Conservation (phyloP, 2,888 invertebrate genomes). For the Criorhina ranunculi region DNA sequence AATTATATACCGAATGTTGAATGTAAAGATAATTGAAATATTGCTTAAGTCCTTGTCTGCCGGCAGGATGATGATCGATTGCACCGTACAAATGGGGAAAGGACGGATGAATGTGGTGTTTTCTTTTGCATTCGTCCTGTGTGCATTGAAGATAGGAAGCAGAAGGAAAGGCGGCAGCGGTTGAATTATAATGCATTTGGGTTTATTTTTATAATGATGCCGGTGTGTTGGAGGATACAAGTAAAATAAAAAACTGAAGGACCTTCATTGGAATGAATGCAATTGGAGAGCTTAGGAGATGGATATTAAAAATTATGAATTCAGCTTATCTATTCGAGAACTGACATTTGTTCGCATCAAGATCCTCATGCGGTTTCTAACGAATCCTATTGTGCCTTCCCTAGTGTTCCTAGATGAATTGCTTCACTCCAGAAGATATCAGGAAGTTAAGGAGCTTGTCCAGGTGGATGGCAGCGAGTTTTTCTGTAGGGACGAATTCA, state of each 20-base stretch:
- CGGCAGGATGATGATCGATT: conserved; percentile 43
- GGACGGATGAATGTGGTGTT: background rate
- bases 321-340: too few relatives aligned
- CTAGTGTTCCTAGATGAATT: too few relatives aligned
- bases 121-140: background rate
- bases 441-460: too few relatives aligned
- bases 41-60: conserved; percentile 11
- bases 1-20: conserved; percentile 47
- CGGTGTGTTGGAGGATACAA: background rate
- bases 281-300: background rate
- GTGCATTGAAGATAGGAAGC: background rate
- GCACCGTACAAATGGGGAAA: conserved; percentile 7
- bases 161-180: background rate
- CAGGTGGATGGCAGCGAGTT: too few relatives aligned
- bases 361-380: too few relatives aligned
- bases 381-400: too few relatives aligned
- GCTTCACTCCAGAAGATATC: too few relatives aligned
- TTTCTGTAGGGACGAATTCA: too few relatives aligned
- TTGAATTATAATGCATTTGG: conserved; percentile 5
- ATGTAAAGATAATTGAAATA: conserved; percentile 58
- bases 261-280: background rate
- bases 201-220: conserved; percentile 1
- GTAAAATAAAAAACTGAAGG: background rate
- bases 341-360: too few relatives aligned
- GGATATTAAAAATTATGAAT: too few relatives aligned